These are phyloP conservation scores for Hypercompe scribonia DNA, from an alignment of 2,888 invertebrate species.

Conservation along the genomic window DNA sequence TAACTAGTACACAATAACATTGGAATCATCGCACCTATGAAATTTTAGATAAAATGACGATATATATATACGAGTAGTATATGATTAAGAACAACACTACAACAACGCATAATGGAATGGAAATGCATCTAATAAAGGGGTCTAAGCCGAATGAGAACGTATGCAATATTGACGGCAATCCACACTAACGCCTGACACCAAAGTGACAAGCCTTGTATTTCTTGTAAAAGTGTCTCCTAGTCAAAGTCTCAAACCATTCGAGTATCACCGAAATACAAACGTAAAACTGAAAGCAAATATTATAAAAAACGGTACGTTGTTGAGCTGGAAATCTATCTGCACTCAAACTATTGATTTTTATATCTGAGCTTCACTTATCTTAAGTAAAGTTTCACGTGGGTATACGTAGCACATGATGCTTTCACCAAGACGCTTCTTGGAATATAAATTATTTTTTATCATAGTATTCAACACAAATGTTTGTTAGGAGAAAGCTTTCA, in stretches of 20 bases:
- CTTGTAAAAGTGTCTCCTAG: neutral
- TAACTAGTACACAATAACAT: too few relatives aligned
- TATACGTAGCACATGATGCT: neutral
- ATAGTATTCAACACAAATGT: neutral
- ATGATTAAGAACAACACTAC: neutral
- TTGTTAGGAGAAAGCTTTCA: neutral
- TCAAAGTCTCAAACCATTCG: neutral
- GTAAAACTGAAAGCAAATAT: neutral
- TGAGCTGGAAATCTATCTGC: neutral
- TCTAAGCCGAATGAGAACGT: too few relatives aligned
- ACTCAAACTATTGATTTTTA: neutral
- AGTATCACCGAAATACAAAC: neutral
- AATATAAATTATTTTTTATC: neutral
- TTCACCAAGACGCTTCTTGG: neutral
- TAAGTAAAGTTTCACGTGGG: neutral
- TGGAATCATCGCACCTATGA: too few relatives aligned
- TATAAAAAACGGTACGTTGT: neutral
- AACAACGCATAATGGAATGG: neutral
- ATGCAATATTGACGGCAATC: too few relatives aligned
- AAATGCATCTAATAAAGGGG: too few relatives aligned
- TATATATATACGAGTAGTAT: neutral
- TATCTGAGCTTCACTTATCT: neutral
- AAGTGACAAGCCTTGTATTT: too few relatives aligned
- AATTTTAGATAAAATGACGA: too few relatives aligned
- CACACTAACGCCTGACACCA: too few relatives aligned